Conservation (phyloP, 1,140 invertebrate species). For the Bombus sibiricus region DNA sequence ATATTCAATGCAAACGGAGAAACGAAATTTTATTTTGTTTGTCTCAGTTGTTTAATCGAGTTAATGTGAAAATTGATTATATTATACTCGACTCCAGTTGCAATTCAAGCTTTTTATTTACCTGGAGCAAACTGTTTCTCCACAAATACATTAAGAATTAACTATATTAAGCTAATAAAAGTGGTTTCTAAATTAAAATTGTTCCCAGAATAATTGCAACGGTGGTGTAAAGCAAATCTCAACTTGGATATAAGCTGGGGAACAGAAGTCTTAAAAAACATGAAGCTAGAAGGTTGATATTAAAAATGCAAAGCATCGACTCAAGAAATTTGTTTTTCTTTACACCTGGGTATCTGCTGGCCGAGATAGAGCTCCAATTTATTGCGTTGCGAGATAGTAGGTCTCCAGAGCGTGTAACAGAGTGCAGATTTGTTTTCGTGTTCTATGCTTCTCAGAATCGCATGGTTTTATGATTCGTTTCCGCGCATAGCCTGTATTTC, state of each 20-base stretch:
- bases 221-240: background rate
- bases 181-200: background rate
- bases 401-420: constrained; percentile 24
- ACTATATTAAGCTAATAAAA: background rate
- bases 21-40: background rate
- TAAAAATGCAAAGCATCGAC: constrained; percentile 17
- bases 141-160: background rate
- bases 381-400: constrained; percentile 6
- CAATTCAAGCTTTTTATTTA: background rate
- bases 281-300: background rate
- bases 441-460: background rate
- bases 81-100: background rate
- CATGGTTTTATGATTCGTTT: background rate
- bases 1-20: background rate
- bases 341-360: background rate
- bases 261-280: background rate
- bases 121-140: background rate
- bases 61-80: background rate
- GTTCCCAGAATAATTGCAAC: background rate
- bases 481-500: background rate
- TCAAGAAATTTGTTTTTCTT: constrained; percentile 29
- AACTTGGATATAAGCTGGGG: too few species aligned
- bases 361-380: constrained; percentile 18
- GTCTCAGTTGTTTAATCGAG: background rate
- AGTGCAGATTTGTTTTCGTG: constrained; percentile 23